Evolutionary conservation across 2,888 invertebrate species (phyloP), one percentile per base, ranked within the genome.

Genomic region (Megastigmus dorsalis): DNA sequence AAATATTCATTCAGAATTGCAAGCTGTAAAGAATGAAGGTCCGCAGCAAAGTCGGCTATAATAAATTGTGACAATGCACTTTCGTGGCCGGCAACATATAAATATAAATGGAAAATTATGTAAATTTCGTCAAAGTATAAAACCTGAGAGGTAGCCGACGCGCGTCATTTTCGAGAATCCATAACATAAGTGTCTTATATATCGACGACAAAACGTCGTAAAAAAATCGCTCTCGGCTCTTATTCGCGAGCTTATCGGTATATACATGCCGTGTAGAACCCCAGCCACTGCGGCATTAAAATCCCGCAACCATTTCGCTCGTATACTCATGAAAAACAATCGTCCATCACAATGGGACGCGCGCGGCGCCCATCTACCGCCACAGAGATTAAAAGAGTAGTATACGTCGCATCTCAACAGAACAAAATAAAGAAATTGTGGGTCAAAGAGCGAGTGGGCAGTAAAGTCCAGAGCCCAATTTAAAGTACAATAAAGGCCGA

Each of bases 401-500:
- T n/a, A n/a, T n/a, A n/a, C n/a, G n/a, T n/a, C 26, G 23, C 15
- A 7, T 20, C 20, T 13, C 23, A 23, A 36, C 28, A n/a, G 26
- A 33, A 43, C n/a, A 28, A 52, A 50, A 52, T n/a, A 55, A 30
- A 48, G 6, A 52, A 65, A 59, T 59, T 66, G 23, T 62, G 23
- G 45, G 62, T 74, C 67, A 41, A 26, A 7, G 5, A 54, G 62
- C 66, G 50, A 48, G n/a, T n/a, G n/a, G n/a, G 5, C 62, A 62
- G n/a, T 74, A 74, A 74, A 74, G 50, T n/a, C 7, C 41, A 55
- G 63, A 74, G 57, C 23, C 55, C 10, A 74, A 74, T 74, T 68
- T 63, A 28, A 63, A 54, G 28, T n/a, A 68, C 63, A 68, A 63
- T 74, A 68, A 68, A 55, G n/a, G 38, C 38, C 48, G 54, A 38